These are phyloP conservation scores for Gambusia yucatana DNA, from an alignment of 2,797 vertebrate species.

Conservation along the genomic window DNA sequence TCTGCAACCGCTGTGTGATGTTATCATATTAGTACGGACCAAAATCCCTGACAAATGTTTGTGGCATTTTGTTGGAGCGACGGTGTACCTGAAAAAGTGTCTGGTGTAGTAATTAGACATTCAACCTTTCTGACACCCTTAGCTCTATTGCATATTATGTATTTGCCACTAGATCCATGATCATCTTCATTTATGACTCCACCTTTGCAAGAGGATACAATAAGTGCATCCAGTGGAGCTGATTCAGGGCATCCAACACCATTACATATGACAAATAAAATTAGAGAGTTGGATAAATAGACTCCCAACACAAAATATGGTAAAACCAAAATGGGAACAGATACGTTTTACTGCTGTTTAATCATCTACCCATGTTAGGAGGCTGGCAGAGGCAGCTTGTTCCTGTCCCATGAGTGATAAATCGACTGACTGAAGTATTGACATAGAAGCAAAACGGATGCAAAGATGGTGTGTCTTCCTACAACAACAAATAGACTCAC, in stretches of 20 bases:
- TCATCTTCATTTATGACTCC: constrained; percentile 71
- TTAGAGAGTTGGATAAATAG: constrained; percentile 78
- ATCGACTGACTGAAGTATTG: neutral
- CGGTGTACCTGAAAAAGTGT: neutral
- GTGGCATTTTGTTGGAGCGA: neutral
- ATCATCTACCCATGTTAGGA: constrained; percentile 66
- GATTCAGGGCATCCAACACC: constrained; percentile 82
- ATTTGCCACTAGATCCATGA: constrained; percentile 69
- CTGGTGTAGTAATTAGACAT: neutral
- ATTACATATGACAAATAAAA: constrained; percentile 74
- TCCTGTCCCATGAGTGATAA: neutral
- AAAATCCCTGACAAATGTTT: neutral
- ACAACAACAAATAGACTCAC: neutral
- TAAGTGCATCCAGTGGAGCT: constrained; percentile 79
- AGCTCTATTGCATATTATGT: constrained; percentile 75
- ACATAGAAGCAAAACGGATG: neutral
- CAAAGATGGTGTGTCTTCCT: neutral
- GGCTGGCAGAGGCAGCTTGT: neutral
- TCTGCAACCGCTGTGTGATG: neutral
- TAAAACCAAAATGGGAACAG: constrained; percentile 72
- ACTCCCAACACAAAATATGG: constrained; percentile 79
- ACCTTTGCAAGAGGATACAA: constrained; percentile 81
- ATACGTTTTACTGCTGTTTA: constrained; percentile 85
- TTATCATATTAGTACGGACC: neutral
- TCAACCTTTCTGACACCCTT: constrained; percentile 59